A percentile compares a stretch with the other conserved stretches of the same genome.
Conservation (phyloP, 2,888 invertebrate genomes). For the Barypeithes pellucidus region DNA sequence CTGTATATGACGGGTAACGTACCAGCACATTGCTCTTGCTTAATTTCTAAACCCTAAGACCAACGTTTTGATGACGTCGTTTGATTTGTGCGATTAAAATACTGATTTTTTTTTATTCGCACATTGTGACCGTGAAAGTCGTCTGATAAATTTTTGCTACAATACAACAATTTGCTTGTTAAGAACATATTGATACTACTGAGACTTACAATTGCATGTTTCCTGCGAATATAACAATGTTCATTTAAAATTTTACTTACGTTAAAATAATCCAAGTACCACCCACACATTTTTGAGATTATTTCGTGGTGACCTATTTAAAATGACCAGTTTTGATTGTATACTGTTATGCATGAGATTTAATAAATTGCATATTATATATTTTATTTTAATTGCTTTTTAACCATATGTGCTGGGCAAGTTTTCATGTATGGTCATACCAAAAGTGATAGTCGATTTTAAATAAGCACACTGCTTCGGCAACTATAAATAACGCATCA, state of each 20-base stretch:
- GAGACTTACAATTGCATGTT: too few relatives aligned
- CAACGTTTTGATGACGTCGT: too few relatives aligned
- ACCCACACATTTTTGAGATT: slow-evolving; percentile 9
- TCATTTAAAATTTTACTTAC: not conserved
- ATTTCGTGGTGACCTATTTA: slow-evolving; percentile 11
- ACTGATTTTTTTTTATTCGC: too few relatives aligned
- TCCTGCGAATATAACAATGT: slow-evolving; percentile 6
- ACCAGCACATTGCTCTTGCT: too few relatives aligned
- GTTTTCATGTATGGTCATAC: slow-evolving; percentile 24
- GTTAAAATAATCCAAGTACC: slow-evolving; percentile 4
- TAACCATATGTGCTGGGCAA: slow-evolving; percentile 20
- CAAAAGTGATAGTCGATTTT: slow-evolving; percentile 15
- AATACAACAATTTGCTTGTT: too few relatives aligned
- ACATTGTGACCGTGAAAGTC: too few relatives aligned
- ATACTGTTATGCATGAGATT: slow-evolving; percentile 7
- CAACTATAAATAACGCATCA: slow-evolving; percentile 17
- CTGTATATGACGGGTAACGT: too few relatives aligned
- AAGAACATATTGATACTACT: too few relatives aligned
- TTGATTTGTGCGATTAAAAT: too few relatives aligned
- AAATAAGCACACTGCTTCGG: not conserved
- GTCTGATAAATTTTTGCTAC: too few relatives aligned
- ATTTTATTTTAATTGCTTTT: slow-evolving; percentile 24
- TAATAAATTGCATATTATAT: slow-evolving; percentile 21
- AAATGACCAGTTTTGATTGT: slow-evolving; percentile 6
- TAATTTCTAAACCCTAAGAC: too few relatives aligned